Base-by-base conservation (phyloP, 2,888 invertebrate genomes). In the Synergus itoensis region DNA sequence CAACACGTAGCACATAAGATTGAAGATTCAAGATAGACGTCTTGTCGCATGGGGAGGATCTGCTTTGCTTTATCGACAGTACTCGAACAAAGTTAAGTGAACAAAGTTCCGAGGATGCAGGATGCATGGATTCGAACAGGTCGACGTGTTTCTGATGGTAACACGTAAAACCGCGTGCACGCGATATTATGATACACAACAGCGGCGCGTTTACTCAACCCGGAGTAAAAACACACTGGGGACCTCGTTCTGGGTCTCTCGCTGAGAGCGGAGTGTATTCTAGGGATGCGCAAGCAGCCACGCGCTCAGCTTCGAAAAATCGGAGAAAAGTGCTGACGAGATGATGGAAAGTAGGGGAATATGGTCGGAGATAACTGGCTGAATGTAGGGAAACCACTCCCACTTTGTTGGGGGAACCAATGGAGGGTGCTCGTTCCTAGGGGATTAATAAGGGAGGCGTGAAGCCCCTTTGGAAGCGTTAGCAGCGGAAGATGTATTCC, bases 171-270 rank as follows among this genome's bases (percentile, higher is more conserved):
- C 83, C 87, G 89, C 88, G 87, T 87, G 86, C 87, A 84, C 87
- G 86, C 85, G 87, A 82, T 96, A 96, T 96, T 96, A 95, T 95
- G 95, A 96, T 95, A 96, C 96, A 96, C 96, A 96, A 96, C 96
- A 96, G 95, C 93, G 92, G 93, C 93, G 93, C 94, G 96, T 96
- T 96, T 96, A 96, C 96, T 95, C 96, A 96, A 95, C 88, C 90
- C 90, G 89, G 91, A 90, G 91, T 91, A 91, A 91, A 91, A 91
- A 91, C 91, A 91, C 89, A 91, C 91, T 91, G 91, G 86, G 87
- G 84, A 84, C 85, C 83, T 84, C 76, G 79, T 77, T 79, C 85
- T 84, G 69, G 82, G 83, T 83, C 83, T 86, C 87, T 86, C 82
- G 87, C 83, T 83, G 84, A 43, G 77, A 78, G 62, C 85, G 83